Conservation (phyloP, 2,113 vertebrate genomes). For the Pterocles gutturalis region DNA sequence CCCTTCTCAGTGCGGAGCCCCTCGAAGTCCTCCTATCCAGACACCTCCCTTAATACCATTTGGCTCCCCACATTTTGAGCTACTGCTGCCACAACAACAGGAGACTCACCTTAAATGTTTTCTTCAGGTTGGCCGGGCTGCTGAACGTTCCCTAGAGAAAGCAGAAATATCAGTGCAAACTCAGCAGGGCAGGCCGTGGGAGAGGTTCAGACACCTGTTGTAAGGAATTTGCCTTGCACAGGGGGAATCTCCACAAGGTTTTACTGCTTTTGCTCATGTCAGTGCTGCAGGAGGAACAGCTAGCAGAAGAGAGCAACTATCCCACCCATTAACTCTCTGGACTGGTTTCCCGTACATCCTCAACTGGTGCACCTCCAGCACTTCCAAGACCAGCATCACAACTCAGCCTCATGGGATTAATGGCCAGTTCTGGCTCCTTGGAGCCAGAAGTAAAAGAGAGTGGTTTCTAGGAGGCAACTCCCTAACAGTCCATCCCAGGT, state of each 20-base stretch:
- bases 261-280: background rate
- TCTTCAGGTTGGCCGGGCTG: conserved; percentile 92
- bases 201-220: background rate
- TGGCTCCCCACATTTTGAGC: background rate
- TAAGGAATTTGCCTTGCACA: background rate
- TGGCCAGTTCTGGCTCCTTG: background rate
- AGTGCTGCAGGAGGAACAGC: background rate
- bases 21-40: background rate
- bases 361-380: background rate
- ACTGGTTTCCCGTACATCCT: background rate
- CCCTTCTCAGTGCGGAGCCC: background rate
- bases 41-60: background rate
- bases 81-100: background rate
- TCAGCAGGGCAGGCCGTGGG: background rate
- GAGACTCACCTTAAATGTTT: conserved; percentile 87
- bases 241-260: background rate
- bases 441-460: background rate
- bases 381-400: background rate
- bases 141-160: conserved; percentile 88
- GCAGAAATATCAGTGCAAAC: background rate
- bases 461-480: background rate
- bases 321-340: background rate
- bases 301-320: background rate
- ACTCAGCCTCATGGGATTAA: background rate
- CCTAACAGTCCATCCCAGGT: background rate